Percentiles rank a stretch among this genome's conserved stretches.
Conservation (phyloP, 2,888 invertebrate genomes). For the Pasiphila rectangulata region DNA sequence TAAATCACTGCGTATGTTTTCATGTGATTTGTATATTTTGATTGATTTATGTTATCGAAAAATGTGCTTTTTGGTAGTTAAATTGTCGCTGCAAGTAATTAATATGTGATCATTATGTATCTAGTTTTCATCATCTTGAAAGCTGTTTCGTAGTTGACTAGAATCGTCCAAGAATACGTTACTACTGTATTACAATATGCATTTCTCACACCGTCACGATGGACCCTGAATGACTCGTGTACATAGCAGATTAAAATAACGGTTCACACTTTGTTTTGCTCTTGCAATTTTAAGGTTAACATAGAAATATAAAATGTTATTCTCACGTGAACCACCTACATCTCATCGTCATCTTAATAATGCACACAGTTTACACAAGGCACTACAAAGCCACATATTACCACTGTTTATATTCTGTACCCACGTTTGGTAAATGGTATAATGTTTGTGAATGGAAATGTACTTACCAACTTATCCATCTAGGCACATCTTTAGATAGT, state of each 20-base stretch:
- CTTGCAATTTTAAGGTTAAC: not conserved
- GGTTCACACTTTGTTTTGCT: not conserved
- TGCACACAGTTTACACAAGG: slow-evolving; percentile 1
- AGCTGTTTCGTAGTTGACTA: not conserved
- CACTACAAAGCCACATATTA: no score
- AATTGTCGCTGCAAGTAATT: not conserved
- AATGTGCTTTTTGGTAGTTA: not conserved
- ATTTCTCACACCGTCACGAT: not conserved
- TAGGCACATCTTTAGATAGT: slow-evolving; percentile 8
- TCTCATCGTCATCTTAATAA: not conserved
- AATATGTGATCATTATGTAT: not conserved
- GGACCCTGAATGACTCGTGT: not conserved
- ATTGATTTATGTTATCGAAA: not conserved
- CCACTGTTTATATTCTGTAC: not conserved
- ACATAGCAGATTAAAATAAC: not conserved
- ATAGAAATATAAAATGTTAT: no score
- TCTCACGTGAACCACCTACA: not conserved
- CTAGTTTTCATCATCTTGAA: not conserved
- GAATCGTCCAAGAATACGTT: not conserved
- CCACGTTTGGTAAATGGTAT: not conserved
- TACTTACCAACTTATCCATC: not conserved
- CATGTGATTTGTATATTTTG: not conserved
- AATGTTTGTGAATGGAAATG: not conserved
- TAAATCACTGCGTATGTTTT: not conserved
- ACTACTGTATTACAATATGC: no score